phyloP scores from a whole-genome alignment of 2,113 vertebrate genomes.

The Proteles cristata region DNA sequence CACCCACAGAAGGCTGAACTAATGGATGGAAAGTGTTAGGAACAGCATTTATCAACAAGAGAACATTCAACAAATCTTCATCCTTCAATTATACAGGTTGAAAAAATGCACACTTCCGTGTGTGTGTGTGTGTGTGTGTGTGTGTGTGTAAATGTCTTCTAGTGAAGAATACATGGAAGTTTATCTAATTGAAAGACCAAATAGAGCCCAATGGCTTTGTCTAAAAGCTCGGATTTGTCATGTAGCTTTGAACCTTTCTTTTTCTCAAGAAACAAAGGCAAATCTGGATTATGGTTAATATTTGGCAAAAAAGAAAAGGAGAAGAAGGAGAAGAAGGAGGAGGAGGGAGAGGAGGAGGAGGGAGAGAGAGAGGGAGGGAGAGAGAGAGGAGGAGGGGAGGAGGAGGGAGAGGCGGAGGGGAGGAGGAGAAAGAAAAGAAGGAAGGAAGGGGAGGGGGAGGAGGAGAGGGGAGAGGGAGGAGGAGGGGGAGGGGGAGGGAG shows the following conservation, averaged over 20 bases:
- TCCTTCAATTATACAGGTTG: background rate
- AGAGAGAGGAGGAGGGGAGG: background rate
- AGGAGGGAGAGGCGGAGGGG: no score
- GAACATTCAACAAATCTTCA: background rate
- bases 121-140: background rate
- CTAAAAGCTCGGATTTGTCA: background rate
- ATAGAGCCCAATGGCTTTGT: background rate
- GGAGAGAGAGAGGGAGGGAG: background rate
- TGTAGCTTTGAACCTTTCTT: background rate
- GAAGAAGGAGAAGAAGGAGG: background rate
- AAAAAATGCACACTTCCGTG: background rate
- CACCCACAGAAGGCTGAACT: background rate
- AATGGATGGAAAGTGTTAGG: background rate
- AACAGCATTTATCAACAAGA: background rate
- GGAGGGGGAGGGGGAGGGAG: background rate
- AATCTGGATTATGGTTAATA: background rate
- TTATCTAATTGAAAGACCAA: background rate
- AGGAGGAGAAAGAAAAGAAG: no score
- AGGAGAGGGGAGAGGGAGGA: no score
- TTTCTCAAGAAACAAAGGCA: background rate
- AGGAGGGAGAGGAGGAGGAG: no score
- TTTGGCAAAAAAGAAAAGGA: background rate
- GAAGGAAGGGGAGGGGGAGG: background rate
- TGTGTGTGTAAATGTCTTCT: background rate
- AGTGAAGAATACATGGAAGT: background rate